Evolutionary conservation across 2,113 vertebrate species (phyloP).

Genomic region (Mola mola): DNA sequence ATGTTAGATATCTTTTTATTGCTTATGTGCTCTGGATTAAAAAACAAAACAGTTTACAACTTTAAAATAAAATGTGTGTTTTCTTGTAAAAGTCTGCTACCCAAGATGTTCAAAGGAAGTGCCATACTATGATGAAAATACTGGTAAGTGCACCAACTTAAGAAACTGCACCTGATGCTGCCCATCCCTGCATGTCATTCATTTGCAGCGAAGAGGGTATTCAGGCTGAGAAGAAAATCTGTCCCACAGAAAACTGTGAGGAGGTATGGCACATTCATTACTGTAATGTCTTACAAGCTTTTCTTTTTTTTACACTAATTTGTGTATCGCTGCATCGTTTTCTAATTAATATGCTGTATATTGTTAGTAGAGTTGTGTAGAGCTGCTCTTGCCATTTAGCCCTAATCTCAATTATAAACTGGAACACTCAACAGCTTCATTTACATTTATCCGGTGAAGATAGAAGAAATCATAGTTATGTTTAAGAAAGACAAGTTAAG

Average conservation of each 20-base stretch:
- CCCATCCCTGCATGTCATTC: constrained; percentile 60
- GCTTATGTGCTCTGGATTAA: no score
- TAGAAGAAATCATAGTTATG: no score
- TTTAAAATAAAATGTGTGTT: constrained; percentile 4
- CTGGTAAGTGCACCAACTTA: constrained; percentile 78
- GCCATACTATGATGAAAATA: constrained; percentile 86
- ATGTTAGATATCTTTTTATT: no score
- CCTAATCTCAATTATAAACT: no score
- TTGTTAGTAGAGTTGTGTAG: no score
- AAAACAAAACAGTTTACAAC: accelerated
- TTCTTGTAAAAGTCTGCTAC: constrained; percentile 83
- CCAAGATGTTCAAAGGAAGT: constrained; percentile 81
- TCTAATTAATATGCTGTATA: no score
- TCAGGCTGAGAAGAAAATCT: constrained; percentile 49
- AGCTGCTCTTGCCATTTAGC: no score
- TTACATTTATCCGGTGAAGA: no score
- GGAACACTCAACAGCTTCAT: no score
- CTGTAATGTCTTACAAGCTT: not conserved
- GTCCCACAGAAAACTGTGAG: constrained; percentile 50
- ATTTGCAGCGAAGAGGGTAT: constrained; percentile 59
- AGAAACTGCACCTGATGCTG: constrained; percentile 80
- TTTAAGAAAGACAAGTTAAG: not conserved
- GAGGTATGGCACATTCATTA: constrained; percentile 48
- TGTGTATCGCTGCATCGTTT: no score
- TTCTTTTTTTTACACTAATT: no score